Base-by-base conservation (phyloP, 2,888 invertebrate species). In the Formica aserva region DNA sequence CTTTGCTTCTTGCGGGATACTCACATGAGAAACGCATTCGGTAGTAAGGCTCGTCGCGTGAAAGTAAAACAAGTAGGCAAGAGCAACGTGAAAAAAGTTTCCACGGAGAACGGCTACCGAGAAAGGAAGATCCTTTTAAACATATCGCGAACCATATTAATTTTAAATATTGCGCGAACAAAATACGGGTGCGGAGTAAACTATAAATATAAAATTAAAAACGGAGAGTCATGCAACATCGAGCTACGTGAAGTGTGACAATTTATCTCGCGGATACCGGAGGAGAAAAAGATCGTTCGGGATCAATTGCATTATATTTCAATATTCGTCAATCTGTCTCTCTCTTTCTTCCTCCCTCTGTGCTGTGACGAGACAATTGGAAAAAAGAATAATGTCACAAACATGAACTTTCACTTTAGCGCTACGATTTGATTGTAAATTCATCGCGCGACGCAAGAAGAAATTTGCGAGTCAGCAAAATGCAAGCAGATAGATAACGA, bases 361-460 rank as follows among this genome's bases (percentile, higher is more conserved):
- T 48, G 15, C 32, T 62, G 35, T 72, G 89, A 91, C 90, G 90
- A 90, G 89, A 90, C 90, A 90, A 90, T 87, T 85, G 85, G 45
- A 75, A 80, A 85, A 86, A 90, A 87, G 87, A 87, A 86, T 86
- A 86, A 83, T 57, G 65, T 45, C 29, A 62, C 57, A 11, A n/a
- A 62, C 85, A 86, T 86, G 90, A 87, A 91, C 91, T 92, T 91
- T 90, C 91, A 90, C 90, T 91, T 88, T 74, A 67, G 76, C 80
- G 71, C 65, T 69, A 83, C 87, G 26, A 72, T 85, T 83, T 87
- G 87, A 91, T 90, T 84, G 88, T 85, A 87, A 92, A 88, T 88
- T 87, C 75, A 52, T 2, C n/a, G 83, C 84, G 82, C 41, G 76
- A 60, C 66, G 83, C 35, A 35, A 83, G 78, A 85, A 85, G 87